phyloP scores from a whole-genome alignment of 2,888 invertebrate genomes.

The Eristalinus aeneus region DNA sequence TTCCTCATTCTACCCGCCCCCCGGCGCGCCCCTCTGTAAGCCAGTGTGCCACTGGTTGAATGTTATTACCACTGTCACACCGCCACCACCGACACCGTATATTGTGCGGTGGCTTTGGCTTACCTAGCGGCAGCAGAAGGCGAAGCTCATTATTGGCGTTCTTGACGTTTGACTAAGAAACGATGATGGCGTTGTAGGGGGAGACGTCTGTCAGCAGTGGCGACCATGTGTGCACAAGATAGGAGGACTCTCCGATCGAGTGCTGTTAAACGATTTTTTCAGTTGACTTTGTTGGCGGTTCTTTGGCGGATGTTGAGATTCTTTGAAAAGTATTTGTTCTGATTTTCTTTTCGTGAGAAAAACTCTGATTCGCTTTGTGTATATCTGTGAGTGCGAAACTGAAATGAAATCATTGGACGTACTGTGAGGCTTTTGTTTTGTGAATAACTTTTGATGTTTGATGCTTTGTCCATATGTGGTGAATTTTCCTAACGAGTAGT shows the following conservation, averaged over 20 bases:
- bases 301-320: conserved; percentile 63
- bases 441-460: neutral
- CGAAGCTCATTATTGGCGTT: conserved; percentile 48
- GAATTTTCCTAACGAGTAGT: neutral
- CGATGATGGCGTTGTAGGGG: neutral
- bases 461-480: neutral
- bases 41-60: conserved; percentile 55
- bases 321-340: conserved; percentile 44
- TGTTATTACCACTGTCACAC: conserved; percentile 21
- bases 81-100: neutral
- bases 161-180: conserved; percentile 28
- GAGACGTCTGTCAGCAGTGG: conserved; percentile 16
- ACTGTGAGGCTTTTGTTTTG: neutral
- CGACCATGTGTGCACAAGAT: conserved; percentile 2
- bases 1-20: conserved; percentile 4
- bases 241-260: conserved; percentile 32
- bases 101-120: conserved; percentile 25
- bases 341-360: conserved; percentile 1
- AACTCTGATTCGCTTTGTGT: conserved; percentile 1
- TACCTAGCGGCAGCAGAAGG: neutral
- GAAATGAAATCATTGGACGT: neutral
- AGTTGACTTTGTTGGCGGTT: conserved; percentile 58
- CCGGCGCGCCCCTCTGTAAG: neutral
- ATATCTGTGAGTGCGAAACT: conserved; percentile 9
- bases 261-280: conserved; percentile 36